Base-by-base conservation (phyloP, 2,113 vertebrate genomes). In the Varanus komodoensis region DNA sequence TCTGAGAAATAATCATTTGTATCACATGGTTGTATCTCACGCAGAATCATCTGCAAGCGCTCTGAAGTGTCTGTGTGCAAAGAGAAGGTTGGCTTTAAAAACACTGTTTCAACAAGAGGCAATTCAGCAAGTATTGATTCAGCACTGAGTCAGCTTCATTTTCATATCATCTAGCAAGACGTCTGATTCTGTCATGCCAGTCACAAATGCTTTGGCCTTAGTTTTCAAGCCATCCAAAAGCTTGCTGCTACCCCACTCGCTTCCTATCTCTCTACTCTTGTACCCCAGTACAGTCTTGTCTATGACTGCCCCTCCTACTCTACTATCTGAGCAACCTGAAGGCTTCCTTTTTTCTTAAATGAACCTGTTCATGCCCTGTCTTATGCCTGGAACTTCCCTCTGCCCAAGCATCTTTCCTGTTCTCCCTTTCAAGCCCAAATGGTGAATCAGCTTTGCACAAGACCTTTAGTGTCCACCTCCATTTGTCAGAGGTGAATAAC, bases 1-100 rank as follows among this genome's bases (percentile, higher is more conserved):
- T 96, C 97, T 8, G 88, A 96, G 95, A 99, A 99, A 94, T 98
- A 99, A 96, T 98, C 98, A 32, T 99, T 99, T 0, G 98, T 98
- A 96, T 99, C 99, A 71, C 98, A 97, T 48, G 99, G 99, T 84
- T 99, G 98, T 95, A 99, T 99, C 96, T 99, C 99, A 82, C 96
- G 97, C 67, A 99, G 96, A 96, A 99, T 99, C 91, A 91, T 97
- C 93, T 98, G 98, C 52, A 99, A 95, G 64, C 97, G 98, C 84
- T 89, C 94, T 82, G 98, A 96, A 11, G 97, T 97, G 87, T 98
- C 99, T 99, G 93, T 79, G 61, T 3, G 54, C 34, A 79, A 87
- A 93, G 32, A 92, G 89, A 50, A 92, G 3, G 0, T 7, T 68
- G 14, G 81, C 64, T 32, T 91, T 69, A 86, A 89, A 44, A 15